These are phyloP conservation scores for Melospiza georgiana DNA, from an alignment of 2,113 vertebrate species.

Conservation along the genomic window DNA sequence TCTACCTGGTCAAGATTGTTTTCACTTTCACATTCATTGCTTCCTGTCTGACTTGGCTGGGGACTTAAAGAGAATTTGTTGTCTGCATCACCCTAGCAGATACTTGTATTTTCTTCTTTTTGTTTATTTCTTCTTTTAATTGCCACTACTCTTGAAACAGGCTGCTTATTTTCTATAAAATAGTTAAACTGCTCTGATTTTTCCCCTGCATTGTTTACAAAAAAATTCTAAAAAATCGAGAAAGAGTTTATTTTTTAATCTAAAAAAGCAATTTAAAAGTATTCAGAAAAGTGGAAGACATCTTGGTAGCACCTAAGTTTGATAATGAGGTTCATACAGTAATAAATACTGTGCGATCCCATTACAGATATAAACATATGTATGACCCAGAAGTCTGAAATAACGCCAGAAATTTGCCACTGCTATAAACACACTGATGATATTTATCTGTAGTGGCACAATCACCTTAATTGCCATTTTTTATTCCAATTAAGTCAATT, in stretches of 20 bases:
- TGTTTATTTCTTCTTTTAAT: conserved; percentile 13
- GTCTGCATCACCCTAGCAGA: background rate
- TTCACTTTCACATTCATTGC: conserved; percentile 1
- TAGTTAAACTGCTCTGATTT: background rate
- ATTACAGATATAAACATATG: background rate
- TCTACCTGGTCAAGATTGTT: background rate
- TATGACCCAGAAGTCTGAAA: background rate
- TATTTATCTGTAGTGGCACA: background rate
- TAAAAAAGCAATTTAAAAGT: background rate
- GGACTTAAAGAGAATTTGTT: background rate
- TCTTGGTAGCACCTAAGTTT: background rate
- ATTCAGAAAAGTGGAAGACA: background rate
- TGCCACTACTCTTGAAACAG: background rate
- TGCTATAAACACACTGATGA: background rate
- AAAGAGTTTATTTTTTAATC: background rate
- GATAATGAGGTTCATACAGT: background rate
- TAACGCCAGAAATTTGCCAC: background rate
- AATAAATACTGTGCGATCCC: background rate
- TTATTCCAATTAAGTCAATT: background rate
- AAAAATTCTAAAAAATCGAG: background rate
- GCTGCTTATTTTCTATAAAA: background rate
- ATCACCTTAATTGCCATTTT: background rate
- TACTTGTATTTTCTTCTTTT: background rate
- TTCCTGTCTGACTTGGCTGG: background rate
- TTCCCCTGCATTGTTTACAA: background rate